These are phyloP conservation scores for Maniola hyperantus DNA, from an alignment of 2,888 invertebrate species.

Conservation along the genomic window DNA sequence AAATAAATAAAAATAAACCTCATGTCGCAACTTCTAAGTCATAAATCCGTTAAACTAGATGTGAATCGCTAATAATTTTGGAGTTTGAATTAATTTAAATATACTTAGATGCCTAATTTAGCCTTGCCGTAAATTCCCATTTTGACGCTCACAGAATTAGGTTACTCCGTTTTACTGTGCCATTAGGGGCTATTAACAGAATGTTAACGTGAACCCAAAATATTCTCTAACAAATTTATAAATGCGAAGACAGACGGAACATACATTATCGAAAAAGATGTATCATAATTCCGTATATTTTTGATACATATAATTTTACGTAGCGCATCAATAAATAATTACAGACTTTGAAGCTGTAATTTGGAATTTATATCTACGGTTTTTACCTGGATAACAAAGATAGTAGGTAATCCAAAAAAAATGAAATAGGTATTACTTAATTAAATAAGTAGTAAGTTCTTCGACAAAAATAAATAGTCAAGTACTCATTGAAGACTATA, in stretches of 20 bases:
- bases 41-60: constrained; percentile 23
- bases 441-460: too few species aligned
- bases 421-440: too few species aligned
- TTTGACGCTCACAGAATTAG: constrained; percentile 61
- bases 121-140: constrained; percentile 39
- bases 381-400: neutral
- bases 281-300: constrained; percentile 10
- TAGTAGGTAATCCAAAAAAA: too few species aligned
- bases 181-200: constrained; percentile 71
- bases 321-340: neutral
- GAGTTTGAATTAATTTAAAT: constrained; percentile 31
- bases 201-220: constrained; percentile 65
- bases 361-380: neutral
- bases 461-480: too few species aligned
- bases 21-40: constrained; percentile 5
- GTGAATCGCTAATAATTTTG: constrained; percentile 23
- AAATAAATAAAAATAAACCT: neutral
- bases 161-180: constrained; percentile 56
- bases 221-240: constrained; percentile 54
- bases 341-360: neutral
- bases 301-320: neutral
- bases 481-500: too few species aligned
- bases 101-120: constrained; percentile 28
- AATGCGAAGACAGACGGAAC: constrained; percentile 38
- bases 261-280: constrained; percentile 15